These are phyloP conservation scores for Odontesthes bonariensis DNA, from an alignment of 2,113 vertebrate genomes.

Conservation along the genomic window DNA sequence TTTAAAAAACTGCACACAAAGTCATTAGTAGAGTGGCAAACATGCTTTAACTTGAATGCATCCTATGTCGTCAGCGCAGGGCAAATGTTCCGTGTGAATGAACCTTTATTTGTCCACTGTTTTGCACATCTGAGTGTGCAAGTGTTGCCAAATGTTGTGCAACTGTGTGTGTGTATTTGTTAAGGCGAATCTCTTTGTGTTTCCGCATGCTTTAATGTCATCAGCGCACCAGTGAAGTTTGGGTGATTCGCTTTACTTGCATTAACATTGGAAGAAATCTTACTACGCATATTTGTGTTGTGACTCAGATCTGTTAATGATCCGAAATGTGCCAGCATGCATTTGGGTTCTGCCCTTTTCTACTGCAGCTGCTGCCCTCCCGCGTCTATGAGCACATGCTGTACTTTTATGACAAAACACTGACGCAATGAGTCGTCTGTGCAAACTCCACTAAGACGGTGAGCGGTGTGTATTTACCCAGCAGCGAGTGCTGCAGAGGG, in stretches of 20 bases:
- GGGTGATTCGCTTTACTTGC: too few relatives aligned
- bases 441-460: too few relatives aligned
- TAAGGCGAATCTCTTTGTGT: not conserved
- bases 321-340: too few relatives aligned
- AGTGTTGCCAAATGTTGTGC: not conserved
- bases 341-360: not conserved
- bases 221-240: not conserved
- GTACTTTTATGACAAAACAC: too few relatives aligned
- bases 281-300: too few relatives aligned
- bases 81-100: not conserved
- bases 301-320: not conserved
- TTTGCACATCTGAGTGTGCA: not conserved
- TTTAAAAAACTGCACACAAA: not conserved
- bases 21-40: not conserved
- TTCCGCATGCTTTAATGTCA: not conserved
- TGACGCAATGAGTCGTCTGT: not conserved
- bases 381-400: not conserved
- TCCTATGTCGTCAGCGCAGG: not conserved
- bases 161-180: not conserved
- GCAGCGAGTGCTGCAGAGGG: slow-evolving; percentile 76
- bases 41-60: slow-evolving; percentile 9
- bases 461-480: slow-evolving; percentile 62
- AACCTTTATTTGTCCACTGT: not conserved
- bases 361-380: not conserved
- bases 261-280: not conserved